Percentiles rank a stretch among this genome's conserved stretches.
These are phyloP conservation scores for Peromyscus aztecus DNA, from an alignment of 2,797 vertebrate species.

Conservation along the genomic window DNA sequence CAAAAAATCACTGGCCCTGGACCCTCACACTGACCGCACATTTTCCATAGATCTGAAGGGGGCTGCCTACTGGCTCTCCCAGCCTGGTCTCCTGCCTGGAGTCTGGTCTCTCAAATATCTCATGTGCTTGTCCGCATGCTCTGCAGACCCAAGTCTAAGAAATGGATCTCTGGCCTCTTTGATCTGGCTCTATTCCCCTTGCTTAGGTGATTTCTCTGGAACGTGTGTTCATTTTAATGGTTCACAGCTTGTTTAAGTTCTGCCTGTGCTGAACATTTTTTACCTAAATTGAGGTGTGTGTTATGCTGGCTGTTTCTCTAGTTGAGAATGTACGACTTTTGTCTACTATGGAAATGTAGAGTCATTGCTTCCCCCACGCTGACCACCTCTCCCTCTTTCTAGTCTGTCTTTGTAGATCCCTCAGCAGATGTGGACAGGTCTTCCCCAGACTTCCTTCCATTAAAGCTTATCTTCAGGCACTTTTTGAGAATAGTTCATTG, in stretches of 20 bases:
- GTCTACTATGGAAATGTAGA: background rate
- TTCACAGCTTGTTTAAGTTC: background rate
- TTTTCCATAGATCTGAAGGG: background rate
- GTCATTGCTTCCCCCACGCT: background rate
- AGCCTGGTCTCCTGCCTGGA: background rate
- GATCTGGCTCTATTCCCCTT: background rate
- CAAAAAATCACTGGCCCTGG: background rate
- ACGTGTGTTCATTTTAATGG: background rate
- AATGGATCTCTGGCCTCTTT: background rate
- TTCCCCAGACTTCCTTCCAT: background rate
- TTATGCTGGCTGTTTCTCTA: background rate
- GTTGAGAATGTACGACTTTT: background rate
- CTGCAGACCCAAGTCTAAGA: background rate
- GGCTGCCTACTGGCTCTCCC: background rate
- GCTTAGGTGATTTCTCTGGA: background rate
- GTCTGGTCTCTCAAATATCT: background rate
- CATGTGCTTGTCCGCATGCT: background rate
- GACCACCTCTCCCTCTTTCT: background rate
- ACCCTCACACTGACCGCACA: background rate
- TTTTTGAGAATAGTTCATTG: background rate
- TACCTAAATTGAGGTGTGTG: background rate
- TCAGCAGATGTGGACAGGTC: fast-evolving
- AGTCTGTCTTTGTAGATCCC: background rate
- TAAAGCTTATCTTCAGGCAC: background rate
- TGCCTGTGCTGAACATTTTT: background rate